phyloP scores from a whole-genome alignment of 2,113 vertebrate genomes.

The Pedionomus torquatus region DNA sequence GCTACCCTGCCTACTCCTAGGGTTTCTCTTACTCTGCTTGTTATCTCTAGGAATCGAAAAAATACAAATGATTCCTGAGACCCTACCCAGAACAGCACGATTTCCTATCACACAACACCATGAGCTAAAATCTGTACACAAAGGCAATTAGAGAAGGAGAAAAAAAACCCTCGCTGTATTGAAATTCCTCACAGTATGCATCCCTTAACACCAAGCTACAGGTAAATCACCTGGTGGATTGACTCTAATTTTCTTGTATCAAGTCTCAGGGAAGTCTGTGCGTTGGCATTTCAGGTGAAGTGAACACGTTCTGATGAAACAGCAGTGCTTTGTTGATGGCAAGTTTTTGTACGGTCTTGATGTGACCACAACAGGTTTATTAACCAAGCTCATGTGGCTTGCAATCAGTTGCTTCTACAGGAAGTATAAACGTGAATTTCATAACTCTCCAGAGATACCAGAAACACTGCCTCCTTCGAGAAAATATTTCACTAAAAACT shows the following conservation, averaged over 20 bases:
- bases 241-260: neutral
- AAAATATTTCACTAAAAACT: neutral
- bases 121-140: neutral
- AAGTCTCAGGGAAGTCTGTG: neutral
- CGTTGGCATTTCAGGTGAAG: neutral
- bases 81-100: neutral
- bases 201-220: neutral
- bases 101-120: neutral
- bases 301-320: neutral
- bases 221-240: neutral
- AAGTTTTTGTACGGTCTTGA: neutral
- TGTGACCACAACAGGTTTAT: neutral
- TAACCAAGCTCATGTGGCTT: neutral
- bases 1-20: neutral
- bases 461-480: neutral
- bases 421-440: neutral
- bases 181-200: neutral
- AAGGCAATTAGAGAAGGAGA: neutral
- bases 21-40: neutral
- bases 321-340: neutral
- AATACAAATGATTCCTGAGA: neutral
- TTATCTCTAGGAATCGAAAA: neutral
- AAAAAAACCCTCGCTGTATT: accelerated
- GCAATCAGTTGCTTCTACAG: neutral
- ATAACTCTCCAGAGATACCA: neutral